These are phyloP conservation scores for Myotis davidii DNA, from an alignment of 2,113 vertebrate genomes.

Conservation along the genomic window DNA sequence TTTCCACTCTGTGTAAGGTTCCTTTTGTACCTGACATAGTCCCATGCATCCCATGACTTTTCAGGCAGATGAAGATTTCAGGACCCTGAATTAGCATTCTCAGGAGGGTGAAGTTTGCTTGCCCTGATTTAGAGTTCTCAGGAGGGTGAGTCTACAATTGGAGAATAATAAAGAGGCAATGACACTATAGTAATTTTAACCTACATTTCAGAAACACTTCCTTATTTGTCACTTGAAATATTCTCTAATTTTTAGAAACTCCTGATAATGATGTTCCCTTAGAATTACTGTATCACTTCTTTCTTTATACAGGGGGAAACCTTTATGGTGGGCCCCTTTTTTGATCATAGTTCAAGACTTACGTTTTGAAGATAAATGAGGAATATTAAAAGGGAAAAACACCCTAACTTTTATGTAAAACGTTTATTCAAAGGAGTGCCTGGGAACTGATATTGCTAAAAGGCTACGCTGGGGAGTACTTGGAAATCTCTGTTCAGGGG, in stretches of 20 bases:
- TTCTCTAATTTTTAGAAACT: constrained; percentile 38
- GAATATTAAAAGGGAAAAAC: constrained; percentile 24
- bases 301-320: background rate
- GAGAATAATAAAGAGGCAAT: constrained; percentile 58
- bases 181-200: constrained; percentile 58
- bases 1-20: background rate
- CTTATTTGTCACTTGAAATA: constrained; percentile 27
- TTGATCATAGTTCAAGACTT: constrained; percentile 40
- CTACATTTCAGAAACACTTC: constrained; percentile 66
- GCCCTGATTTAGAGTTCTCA: constrained; percentile 74
- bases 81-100: constrained; percentile 54
- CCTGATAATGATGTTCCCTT: constrained; percentile 17
- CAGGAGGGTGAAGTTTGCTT: constrained; percentile 61
- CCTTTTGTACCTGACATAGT: constrained; percentile 13
- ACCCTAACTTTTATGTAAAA: background rate
- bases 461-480: background rate
- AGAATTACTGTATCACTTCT: background rate
- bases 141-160: constrained; percentile 54
- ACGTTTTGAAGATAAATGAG: constrained; percentile 13
- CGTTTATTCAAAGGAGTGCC: constrained; percentile 21
- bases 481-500: background rate
- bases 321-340: background rate
- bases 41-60: constrained; percentile 12
- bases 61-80: constrained; percentile 52
- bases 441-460: constrained; percentile 16